These are phyloP conservation scores for Iphiclides podalirius DNA, from an alignment of 2,888 invertebrate species.

Conservation along the genomic window DNA sequence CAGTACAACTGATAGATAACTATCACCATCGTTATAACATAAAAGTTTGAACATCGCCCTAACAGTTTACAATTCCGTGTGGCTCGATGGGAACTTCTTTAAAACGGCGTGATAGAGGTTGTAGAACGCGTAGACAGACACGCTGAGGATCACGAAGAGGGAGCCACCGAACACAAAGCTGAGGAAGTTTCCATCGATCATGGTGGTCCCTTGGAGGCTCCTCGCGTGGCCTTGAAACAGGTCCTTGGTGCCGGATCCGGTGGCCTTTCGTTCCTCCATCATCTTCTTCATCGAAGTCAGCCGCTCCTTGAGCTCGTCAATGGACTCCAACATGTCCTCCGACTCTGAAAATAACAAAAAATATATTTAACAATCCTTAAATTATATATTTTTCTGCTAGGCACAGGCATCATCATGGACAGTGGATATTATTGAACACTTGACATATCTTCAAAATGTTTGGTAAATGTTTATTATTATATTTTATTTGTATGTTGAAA, in stretches of 20 bases:
- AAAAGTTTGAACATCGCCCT: too few species aligned
- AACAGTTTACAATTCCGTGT: conserved; percentile 90
- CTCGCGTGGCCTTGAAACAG: conserved; percentile 69
- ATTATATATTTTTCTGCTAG: too few species aligned
- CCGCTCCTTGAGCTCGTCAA: conserved; percentile 89
- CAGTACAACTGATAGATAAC: not conserved
- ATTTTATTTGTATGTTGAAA: too few species aligned
- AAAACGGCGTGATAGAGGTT: conserved; percentile 89
- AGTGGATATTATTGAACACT: too few species aligned
- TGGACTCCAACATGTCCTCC: conserved; percentile 82
- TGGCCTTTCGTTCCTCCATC: conserved; percentile 86
- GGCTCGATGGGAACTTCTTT: conserved; percentile 90
- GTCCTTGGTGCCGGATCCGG: conserved; percentile 69
- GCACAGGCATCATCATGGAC: too few species aligned
- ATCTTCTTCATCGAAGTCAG: conserved; percentile 89
- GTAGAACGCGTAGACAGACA: conserved; percentile 92
- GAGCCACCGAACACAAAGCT: conserved; percentile 91
- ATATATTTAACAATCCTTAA: not conserved
- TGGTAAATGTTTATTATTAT: too few species aligned
- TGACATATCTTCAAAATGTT: too few species aligned
- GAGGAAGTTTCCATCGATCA: conserved; percentile 91
- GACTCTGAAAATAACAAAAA: conserved; percentile 47
- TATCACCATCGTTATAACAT: too few species aligned
- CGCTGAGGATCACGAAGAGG: conserved; percentile 87
- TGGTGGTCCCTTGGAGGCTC: conserved; percentile 77